Conservation (phyloP, 2,888 invertebrate genomes). For the Andrena bucephala region DNA sequence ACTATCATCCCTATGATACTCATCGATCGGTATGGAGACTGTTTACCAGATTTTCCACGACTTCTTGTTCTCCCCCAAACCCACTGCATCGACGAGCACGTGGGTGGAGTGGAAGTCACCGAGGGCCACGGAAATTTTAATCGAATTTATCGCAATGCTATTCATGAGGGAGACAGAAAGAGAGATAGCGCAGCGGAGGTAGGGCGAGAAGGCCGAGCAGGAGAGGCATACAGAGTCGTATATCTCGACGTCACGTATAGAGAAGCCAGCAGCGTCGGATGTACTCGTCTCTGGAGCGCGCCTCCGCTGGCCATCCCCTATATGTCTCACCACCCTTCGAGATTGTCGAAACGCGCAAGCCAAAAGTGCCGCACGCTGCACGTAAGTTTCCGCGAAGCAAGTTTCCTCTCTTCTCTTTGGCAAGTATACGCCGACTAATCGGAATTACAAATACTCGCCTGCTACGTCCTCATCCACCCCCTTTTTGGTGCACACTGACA, state of each 20-base stretch:
- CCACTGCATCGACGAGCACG: conserved; percentile 46
- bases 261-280: conserved; percentile 65
- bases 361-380: conserved; percentile 77
- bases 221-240: conserved; percentile 74
- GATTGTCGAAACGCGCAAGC: conserved; percentile 75
- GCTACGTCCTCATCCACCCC: not conserved
- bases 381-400: conserved; percentile 77
- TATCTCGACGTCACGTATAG: conserved; percentile 81
- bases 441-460: conserved; percentile 80
- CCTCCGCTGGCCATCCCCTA: conserved; percentile 54
- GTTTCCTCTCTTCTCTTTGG: conserved; percentile 75
- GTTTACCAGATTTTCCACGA: conserved; percentile 73
- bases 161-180: conserved; percentile 79
- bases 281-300: conserved; percentile 56
- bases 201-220: conserved; percentile 35
- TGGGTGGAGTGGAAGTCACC: conserved; percentile 72
- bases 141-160: conserved; percentile 84
- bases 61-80: conserved; percentile 56
- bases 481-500: conserved; percentile 16
- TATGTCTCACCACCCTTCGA: conserved; percentile 53
- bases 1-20: conserved; percentile 23
- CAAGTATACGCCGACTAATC: conserved; percentile 77
- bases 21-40: conserved; percentile 53
- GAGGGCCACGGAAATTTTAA: conserved; percentile 83
- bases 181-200: conserved; percentile 40